These are phyloP conservation scores for Timema podura DNA, from an alignment of 2,888 invertebrate species.

Conservation along the genomic window DNA sequence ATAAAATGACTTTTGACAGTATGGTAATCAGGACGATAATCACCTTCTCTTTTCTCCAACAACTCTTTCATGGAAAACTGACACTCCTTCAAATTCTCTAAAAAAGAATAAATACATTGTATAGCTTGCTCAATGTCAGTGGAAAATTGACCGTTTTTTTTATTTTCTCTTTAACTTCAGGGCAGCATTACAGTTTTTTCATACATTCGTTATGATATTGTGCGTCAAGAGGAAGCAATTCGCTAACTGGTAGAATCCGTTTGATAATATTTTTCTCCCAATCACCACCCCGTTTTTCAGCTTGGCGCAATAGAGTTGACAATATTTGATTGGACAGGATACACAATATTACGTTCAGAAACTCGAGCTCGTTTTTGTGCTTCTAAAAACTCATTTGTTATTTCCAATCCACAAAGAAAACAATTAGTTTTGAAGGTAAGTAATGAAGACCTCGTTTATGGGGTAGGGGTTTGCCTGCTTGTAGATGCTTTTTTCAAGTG, in stretches of 20 bases:
- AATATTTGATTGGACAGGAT: neutral
- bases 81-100: neutral
- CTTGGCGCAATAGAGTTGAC: neutral
- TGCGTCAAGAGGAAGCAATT: constrained; percentile 26
- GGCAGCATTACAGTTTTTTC: neutral
- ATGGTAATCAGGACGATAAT: constrained; percentile 22
- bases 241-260: neutral
- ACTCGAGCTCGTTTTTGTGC: constrained; percentile 19
- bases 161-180: no score
- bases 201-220: neutral
- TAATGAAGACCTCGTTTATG: neutral
- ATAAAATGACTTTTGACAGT: neutral
- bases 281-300: neutral
- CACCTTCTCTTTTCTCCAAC: constrained; percentile 8
- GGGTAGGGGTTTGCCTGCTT: neutral
- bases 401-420: neutral
- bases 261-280: neutral
- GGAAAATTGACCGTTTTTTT: no score
- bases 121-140: neutral
- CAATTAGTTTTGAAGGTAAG: neutral
- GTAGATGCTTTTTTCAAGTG: neutral
- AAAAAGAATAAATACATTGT: neutral
- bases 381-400: neutral
- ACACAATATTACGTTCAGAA: neutral
- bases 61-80: neutral